phyloP scores from a whole-genome alignment of 2,113 vertebrate species.

The Nanorana parkeri region DNA sequence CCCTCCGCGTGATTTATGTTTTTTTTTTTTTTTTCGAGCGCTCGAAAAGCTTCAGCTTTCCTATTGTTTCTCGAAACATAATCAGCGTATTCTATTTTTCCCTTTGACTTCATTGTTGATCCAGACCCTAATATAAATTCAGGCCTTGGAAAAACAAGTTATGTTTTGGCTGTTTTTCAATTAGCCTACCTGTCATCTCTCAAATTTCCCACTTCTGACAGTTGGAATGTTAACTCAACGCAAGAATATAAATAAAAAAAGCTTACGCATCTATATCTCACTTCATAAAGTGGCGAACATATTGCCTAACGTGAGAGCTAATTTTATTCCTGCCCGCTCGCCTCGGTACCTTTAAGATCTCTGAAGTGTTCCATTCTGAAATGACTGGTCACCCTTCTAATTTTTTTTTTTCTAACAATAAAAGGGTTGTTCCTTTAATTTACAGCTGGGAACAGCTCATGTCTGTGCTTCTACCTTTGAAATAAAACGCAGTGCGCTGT shows the following conservation, averaged over 20 bases:
- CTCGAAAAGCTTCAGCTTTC: slow-evolving; percentile 31
- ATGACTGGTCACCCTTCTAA: neutral
- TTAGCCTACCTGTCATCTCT: slow-evolving; percentile 66
- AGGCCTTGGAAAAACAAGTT: slow-evolving; percentile 69
- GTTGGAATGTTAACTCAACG: slow-evolving; percentile 71
- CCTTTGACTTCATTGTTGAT: slow-evolving; percentile 63
- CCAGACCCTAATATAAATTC: slow-evolving; percentile 59
- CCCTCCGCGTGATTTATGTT: slow-evolving; percentile 33
- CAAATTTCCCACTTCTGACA: slow-evolving; percentile 68
- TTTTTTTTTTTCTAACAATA: slow-evolving; percentile 48
- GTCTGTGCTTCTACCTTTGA: slow-evolving; percentile 46
- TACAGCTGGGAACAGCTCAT: slow-evolving; percentile 49
- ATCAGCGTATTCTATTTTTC: slow-evolving; percentile 57
- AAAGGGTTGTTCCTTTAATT: slow-evolving; percentile 54
- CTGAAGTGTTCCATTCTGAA: slow-evolving; percentile 49
- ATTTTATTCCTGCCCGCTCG: slow-evolving; percentile 36
- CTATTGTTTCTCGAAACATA: slow-evolving; percentile 48
- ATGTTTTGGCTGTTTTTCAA: slow-evolving; percentile 60
- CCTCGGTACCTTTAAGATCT: slow-evolving; percentile 51
- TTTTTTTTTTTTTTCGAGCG: slow-evolving; percentile 41
- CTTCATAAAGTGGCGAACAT: slow-evolving; percentile 48
- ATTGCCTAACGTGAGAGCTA: slow-evolving; percentile 48
- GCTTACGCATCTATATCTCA: slow-evolving; percentile 53
- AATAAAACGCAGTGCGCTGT: slow-evolving; percentile 35
- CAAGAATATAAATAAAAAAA: slow-evolving; percentile 59